Evolutionary conservation across 1,140 invertebrate species (phyloP).

Genomic region (Rhysida immarginata): DNA sequence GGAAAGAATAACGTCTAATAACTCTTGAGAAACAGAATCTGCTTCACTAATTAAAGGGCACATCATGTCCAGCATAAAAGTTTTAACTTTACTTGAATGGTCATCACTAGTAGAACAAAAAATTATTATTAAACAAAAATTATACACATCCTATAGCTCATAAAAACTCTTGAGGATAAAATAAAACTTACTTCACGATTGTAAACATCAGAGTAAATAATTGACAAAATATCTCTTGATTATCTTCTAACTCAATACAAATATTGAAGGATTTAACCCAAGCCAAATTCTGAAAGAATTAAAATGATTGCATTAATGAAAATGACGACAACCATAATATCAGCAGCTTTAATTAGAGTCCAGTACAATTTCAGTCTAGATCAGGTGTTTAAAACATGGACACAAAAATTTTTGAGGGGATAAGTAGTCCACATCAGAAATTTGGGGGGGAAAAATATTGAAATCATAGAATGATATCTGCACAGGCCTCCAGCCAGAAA

Average conservation of each 20-base stretch:
- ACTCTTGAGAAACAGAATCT: constrained; percentile 82
- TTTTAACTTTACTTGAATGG: constrained; percentile 88
- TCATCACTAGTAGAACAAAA: constrained; percentile 55
- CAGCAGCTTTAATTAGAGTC: too few species aligned
- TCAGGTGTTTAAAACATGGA: too few species aligned
- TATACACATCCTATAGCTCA: neutral
- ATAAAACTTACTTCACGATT: constrained; percentile 70
- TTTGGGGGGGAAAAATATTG: too few species aligned
- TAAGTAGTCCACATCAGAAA: too few species aligned
- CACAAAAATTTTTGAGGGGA: too few species aligned
- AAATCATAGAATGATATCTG: too few species aligned
- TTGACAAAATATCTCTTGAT: constrained; percentile 88
- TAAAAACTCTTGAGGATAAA: neutral
- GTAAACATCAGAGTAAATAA: constrained; percentile 91
- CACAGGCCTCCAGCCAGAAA: too few species aligned
- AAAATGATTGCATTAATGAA: too few species aligned
- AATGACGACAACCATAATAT: too few species aligned
- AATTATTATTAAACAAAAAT: constrained; percentile 1
- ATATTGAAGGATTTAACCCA: constrained; percentile 98
- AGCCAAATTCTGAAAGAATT: constrained; percentile 84
- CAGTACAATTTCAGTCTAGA: too few species aligned
- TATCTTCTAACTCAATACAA: constrained; percentile 95
- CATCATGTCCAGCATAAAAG: constrained; percentile 89
- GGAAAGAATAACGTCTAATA: constrained; percentile 82
- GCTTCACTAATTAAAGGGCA: constrained; percentile 87